phyloP scores from a whole-genome alignment of 2,113 vertebrate species.

The Hyperoodon ampullatus region DNA sequence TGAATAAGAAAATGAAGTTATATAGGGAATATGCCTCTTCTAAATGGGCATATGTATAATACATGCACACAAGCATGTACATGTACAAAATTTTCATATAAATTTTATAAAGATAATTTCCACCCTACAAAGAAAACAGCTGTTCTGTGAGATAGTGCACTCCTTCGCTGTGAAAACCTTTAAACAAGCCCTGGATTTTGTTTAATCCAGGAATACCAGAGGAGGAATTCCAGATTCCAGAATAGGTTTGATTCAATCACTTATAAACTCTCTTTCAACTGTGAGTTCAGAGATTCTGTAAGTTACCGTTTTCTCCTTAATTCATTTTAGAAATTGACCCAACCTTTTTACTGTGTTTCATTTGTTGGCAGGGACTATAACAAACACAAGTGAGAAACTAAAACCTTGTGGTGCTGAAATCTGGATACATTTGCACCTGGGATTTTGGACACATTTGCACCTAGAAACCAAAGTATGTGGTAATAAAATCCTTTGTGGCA shows the following conservation, averaged over 20 bases:
- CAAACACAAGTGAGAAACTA: slow-evolving; percentile 4
- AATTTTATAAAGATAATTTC: neutral
- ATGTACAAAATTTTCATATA: neutral
- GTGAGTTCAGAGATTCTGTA: neutral
- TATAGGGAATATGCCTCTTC: neutral
- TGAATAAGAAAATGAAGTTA: slow-evolving; percentile 34
- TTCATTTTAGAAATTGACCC: neutral
- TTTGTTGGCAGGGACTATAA: neutral
- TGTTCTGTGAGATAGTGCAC: neutral
- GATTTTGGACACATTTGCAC: neutral
- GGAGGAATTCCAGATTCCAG: neutral
- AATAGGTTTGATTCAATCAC: neutral
- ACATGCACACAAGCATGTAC: neutral
- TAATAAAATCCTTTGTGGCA: neutral
- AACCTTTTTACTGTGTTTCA: neutral
- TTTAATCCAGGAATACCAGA: neutral
- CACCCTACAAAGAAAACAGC: neutral
- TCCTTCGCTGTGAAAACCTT: neutral
- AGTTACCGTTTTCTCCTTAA: neutral
- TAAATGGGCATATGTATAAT: neutral
- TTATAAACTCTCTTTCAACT: slow-evolving; percentile 20
- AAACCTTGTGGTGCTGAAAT: slow-evolving; percentile 48
- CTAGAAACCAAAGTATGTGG: neutral
- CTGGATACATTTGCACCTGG: neutral
- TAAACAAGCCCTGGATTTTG: neutral